These are phyloP conservation scores for Daubentonia madagascariensis DNA, from an alignment of 2,113 vertebrate genomes.

Conservation along the genomic window DNA sequence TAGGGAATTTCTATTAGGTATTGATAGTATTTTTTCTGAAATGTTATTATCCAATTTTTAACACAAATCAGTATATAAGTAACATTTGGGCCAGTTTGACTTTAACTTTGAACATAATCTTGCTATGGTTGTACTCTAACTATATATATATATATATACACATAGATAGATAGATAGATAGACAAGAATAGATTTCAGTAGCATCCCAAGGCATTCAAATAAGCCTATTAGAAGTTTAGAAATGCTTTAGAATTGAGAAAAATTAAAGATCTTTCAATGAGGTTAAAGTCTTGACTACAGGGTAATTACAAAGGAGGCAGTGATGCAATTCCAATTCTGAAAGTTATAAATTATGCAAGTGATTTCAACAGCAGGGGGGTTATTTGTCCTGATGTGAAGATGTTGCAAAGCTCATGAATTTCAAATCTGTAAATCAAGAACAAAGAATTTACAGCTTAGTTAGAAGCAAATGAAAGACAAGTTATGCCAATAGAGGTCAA, in stretches of 20 bases:
- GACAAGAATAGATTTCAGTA: background rate
- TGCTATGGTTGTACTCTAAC: background rate
- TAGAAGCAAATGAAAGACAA: conserved; percentile 54
- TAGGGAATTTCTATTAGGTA: background rate
- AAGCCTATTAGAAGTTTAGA: background rate
- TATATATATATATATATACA: no score
- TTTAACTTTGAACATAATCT: background rate
- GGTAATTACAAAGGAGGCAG: conserved; percentile 49
- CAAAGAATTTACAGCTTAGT: conserved; percentile 49
- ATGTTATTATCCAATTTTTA: background rate
- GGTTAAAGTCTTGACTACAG: conserved; percentile 8
- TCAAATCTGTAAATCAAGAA: conserved; percentile 69
- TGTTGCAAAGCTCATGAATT: conserved; percentile 69
- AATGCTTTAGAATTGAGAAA: conserved; percentile 55
- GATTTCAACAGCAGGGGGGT: conserved; percentile 56
- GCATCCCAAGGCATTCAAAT: background rate
- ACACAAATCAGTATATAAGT: background rate
- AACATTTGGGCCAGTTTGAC: background rate
- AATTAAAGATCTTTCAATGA: conserved; percentile 47
- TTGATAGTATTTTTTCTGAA: background rate
- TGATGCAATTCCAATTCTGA: conserved; percentile 46
- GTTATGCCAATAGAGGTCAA: conserved; percentile 37
- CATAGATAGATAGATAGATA: background rate
- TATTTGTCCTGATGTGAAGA: conserved; percentile 64
- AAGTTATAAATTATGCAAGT: conserved; percentile 66